These are phyloP conservation scores for Ochotona curzoniae DNA, from an alignment of 2,113 vertebrate genomes.

Conservation along the genomic window DNA sequence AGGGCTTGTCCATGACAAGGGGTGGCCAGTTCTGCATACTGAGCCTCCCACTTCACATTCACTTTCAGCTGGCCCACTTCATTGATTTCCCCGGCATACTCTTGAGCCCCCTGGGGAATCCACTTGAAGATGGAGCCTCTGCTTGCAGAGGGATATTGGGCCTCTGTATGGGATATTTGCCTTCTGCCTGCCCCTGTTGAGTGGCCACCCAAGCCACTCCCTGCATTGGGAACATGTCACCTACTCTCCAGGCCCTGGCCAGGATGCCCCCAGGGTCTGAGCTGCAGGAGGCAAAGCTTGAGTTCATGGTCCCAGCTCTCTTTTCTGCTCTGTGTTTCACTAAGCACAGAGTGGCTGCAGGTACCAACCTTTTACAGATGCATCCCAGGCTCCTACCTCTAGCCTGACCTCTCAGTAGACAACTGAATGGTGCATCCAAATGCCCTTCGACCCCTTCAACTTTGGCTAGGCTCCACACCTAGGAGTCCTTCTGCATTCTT, in stretches of 20 bases:
- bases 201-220: too few species aligned
- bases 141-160: conserved; percentile 35
- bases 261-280: neutral
- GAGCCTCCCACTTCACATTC: neutral
- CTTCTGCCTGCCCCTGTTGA: neutral
- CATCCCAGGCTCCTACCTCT: neutral
- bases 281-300: neutral
- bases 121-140: conserved; percentile 16
- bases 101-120: neutral
- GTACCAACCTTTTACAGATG: fast-evolving
- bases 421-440: neutral
- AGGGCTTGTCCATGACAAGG: conserved; percentile 55
- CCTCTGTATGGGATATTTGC: conserved; percentile 13
- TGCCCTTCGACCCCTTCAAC: neutral
- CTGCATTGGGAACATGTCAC: neutral
- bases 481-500: neutral
- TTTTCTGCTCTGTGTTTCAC: too few species aligned
- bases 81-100: conserved; percentile 18
- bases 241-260: neutral
- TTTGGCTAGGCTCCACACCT: neutral
- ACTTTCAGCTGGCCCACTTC: neutral
- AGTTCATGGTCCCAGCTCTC: too few species aligned
- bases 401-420: neutral
- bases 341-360: neutral
- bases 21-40: fast-evolving